Evolutionary conservation across 2,113 vertebrate genomes (phyloP).

Genomic region (Pipa parva): DNA sequence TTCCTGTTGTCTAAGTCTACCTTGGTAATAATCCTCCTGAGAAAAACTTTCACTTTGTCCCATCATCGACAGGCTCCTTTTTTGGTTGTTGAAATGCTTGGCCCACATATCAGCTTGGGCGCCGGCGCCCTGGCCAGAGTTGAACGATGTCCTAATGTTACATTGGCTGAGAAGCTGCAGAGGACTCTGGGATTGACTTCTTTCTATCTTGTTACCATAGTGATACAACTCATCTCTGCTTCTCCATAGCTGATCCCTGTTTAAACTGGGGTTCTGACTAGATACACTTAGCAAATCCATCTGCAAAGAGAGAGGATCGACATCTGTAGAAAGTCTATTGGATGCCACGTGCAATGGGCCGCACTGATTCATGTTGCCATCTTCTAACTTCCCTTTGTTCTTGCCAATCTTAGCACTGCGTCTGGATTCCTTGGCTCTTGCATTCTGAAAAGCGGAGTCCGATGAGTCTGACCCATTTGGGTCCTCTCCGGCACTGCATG

Average conservation of each 20-base stretch:
- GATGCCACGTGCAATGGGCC: conserved; percentile 65
- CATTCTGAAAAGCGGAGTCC: conserved; percentile 92
- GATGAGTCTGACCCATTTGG: conserved; percentile 90
- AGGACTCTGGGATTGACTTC: conserved; percentile 71
- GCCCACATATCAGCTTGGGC: conserved; percentile 72
- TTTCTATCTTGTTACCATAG: conserved; percentile 73
- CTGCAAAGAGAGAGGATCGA: conserved; percentile 92
- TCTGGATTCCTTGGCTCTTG: conserved; percentile 85
- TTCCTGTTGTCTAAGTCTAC: conserved; percentile 79
- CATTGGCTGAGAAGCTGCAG: conserved; percentile 91
- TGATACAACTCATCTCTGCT: conserved; percentile 74
- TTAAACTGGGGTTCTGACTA: conserved; percentile 89
- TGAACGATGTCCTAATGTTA: conserved; percentile 83
- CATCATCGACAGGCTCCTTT: conserved; percentile 81
- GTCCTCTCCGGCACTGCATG: conserved; percentile 88
- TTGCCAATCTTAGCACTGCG: conserved; percentile 86
- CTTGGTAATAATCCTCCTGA: conserved; percentile 81
- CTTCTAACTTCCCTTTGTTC: conserved; percentile 70
- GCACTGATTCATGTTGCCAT: conserved; percentile 58
- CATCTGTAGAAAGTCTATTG: conserved; percentile 78
- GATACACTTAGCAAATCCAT: conserved; percentile 97
- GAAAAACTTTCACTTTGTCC: conserved; percentile 81
- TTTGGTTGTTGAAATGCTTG: conserved; percentile 75
- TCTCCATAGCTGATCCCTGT: conserved; percentile 87
- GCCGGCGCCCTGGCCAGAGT: conserved; percentile 62